Base-by-base conservation (phyloP, 2,113 vertebrate genomes). In the Cathartes aura region DNA sequence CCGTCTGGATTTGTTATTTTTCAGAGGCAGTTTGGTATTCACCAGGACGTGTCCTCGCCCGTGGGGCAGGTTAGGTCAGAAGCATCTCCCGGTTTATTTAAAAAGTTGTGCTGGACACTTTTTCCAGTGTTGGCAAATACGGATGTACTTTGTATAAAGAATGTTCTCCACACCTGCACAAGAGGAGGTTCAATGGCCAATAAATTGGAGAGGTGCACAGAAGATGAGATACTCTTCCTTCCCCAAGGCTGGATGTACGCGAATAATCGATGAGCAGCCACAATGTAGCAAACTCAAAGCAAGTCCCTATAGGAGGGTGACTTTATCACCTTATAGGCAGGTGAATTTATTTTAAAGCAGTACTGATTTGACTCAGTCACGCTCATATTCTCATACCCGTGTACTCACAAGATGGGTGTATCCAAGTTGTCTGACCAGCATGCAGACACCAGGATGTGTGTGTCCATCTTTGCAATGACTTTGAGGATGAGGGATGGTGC, bases 371-470 rank as follows among this genome's bases (percentile, higher is more conserved):
- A 11, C n/a, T 89, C 36, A 27, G 11, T 74, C 21, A 59, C 0
- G 0, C 5, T 56, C 21, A 40, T 63, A 30, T 34, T 93, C 34
- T 58, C 1, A 0, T 26, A 58, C 52, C 24, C 60, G 34, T 2
- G 0, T 13, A 18, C 53, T 66, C n/a, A 32, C 0, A 2, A 47
- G 48, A 27, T 11, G 34, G 27, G 13, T 56, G 40, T 21, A 26
- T 14, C 62, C 53, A 24, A 26, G 74, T 56, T 5, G 2, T 32
- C 67, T 50, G 67, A 48, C 38, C 36, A n/a, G 27, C 29, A 43
- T 3, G 17, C 12, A 29, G 48, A 53, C 2, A 9, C 29, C 45
- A 73, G 50, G 26, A 15, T 7, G 19, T 0, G 0, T 20, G 11
- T 36, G 48, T 30, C 43, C 53, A 53, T 9, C 38, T 71, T 52